Percentiles rank a stretch among this genome's conserved stretches.
phyloP scores from a whole-genome alignment of 2,888 invertebrate genomes.

The Ectropis crepuscularia region DNA sequence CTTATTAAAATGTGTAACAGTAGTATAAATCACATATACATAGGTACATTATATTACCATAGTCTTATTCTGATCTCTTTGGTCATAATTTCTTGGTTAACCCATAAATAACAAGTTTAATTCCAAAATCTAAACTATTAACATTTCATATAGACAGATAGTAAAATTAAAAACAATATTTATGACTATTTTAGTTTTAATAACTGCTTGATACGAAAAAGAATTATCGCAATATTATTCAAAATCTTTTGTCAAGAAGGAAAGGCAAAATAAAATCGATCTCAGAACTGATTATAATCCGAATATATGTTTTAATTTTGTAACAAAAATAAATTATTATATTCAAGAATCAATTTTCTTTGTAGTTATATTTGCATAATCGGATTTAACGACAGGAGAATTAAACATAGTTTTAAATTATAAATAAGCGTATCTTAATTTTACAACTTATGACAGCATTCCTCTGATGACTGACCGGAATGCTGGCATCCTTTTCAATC shows the following conservation, averaged over 20 bases:
- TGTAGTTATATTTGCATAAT: constrained; percentile 23
- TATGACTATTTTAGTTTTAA: not conserved
- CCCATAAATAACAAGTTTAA: too few species aligned
- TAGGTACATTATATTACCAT: too few species aligned
- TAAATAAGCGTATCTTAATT: not conserved
- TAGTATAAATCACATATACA: too few species aligned
- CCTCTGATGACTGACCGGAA: too few species aligned
- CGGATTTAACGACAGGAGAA: not conserved
- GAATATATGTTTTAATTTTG: constrained; percentile 23
- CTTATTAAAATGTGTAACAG: too few species aligned
- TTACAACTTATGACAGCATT: not conserved
- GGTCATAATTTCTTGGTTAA: too few species aligned
- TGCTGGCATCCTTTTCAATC: too few species aligned
- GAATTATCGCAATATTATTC: constrained; percentile 2
- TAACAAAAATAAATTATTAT: constrained; percentile 2
- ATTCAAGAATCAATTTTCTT: constrained; percentile 19
- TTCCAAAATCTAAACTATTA: not conserved
- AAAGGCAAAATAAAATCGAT: constrained; percentile 13
- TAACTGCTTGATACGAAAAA: not conserved
- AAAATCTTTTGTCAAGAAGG: constrained; percentile 11
- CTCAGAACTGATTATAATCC: constrained; percentile 13
- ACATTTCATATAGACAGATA: too few species aligned
- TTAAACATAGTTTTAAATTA: not conserved
- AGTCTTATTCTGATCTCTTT: too few species aligned
- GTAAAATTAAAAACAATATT: not conserved